Conservation (phyloP, 37 sponge, comb jelly and placozoan genomes). For the Lycopodina hypogea region DNA sequence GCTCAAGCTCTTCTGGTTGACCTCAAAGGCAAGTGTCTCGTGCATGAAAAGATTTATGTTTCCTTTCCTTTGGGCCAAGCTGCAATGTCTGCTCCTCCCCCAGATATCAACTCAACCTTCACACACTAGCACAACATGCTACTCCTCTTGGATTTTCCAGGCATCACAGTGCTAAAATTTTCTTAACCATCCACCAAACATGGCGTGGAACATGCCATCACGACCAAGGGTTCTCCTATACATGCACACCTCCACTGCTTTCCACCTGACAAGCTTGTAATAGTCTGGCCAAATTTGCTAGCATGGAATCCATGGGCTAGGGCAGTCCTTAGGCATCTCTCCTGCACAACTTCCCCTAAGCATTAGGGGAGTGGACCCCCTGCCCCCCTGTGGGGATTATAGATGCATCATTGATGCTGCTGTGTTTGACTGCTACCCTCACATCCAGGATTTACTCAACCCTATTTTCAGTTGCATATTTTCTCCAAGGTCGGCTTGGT, state of each 20-base stretch:
- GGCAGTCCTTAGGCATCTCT: neutral
- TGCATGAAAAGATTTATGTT: neutral
- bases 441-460: neutral
- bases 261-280: constrained; percentile 17
- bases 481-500: neutral
- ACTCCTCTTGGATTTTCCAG: constrained; percentile 15
- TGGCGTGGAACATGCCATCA: constrained; percentile 27
- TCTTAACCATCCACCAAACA: constrained; percentile 8
- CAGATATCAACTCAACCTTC: neutral
- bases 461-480: neutral
- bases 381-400: neutral
- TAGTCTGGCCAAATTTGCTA: neutral
- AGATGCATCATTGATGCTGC: neutral
- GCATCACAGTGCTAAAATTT: constrained; percentile 7
- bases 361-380: neutral
- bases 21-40: constrained; percentile 10
- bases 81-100: neutral
- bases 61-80: neutral
- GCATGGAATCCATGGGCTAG: neutral
- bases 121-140: neutral
- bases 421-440: neutral
- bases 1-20: constrained; percentile 14
- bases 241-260: constrained; percentile 19
- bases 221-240: constrained; percentile 35
- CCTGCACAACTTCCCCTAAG: neutral